These are phyloP conservation scores for Rhogogaster chlorosoma DNA, from an alignment of 2,888 invertebrate species.

Conservation along the genomic window DNA sequence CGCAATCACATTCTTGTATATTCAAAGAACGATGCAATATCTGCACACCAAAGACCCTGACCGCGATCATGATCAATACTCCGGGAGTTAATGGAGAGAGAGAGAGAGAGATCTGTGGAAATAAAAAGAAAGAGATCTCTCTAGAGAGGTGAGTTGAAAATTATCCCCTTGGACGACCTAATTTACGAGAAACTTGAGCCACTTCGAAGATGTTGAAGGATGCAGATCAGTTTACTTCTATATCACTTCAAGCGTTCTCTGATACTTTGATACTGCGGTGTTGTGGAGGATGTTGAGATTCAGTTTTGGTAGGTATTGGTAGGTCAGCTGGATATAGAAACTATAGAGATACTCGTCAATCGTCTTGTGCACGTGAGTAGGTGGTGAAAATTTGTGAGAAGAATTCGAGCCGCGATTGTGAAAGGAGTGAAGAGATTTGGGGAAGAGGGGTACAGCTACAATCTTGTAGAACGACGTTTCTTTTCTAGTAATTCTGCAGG, in stretches of 20 bases:
- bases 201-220: slow-evolving; percentile 28
- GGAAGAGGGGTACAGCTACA: background rate
- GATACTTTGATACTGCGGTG: slow-evolving; percentile 29
- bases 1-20: slow-evolving; percentile 2
- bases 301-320: background rate
- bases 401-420: background rate
- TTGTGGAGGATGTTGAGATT: slow-evolving; percentile 17
- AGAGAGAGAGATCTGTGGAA: background rate
- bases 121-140: background rate
- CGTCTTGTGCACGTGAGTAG: background rate
- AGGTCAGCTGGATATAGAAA: background rate
- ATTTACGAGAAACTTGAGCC: slow-evolving; percentile 44
- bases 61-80: background rate
- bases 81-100: background rate
- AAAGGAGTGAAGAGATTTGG: background rate
- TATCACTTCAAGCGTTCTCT: slow-evolving; percentile 24
- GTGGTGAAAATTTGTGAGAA: background rate
- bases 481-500: background rate
- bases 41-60: background rate
- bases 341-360: background rate
- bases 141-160: slow-evolving; percentile 12
- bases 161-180: slow-evolving; percentile 37
- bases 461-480: slow-evolving; percentile 4
- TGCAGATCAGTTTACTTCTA: slow-evolving; percentile 38
- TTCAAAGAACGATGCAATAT: slow-evolving; percentile 2